Evolutionary conservation across 2,113 vertebrate species (phyloP).

Genomic region (Grammomys dolichurus): DNA sequence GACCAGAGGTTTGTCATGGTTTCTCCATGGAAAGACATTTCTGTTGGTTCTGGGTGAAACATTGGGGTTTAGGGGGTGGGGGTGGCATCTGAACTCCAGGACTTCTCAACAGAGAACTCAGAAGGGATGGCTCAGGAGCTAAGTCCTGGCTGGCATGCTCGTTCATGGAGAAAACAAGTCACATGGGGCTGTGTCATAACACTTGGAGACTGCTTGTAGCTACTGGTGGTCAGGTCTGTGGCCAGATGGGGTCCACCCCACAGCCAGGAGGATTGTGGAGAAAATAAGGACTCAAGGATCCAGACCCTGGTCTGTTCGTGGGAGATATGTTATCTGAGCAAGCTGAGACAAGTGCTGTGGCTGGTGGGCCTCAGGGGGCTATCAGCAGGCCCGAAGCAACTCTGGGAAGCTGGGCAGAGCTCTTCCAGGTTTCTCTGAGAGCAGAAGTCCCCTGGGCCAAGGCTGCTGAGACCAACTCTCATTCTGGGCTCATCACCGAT

Average conservation of each 20-base stretch:
- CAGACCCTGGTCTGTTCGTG: background rate
- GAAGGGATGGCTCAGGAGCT: background rate
- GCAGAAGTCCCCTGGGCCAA: background rate
- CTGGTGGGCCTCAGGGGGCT: fast-evolving
- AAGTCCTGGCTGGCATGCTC: background rate
- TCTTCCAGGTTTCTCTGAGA: fast-evolving
- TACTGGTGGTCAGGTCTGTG: background rate
- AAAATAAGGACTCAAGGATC: background rate
- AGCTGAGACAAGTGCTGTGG: no score
- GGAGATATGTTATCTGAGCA: background rate
- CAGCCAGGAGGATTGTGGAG: background rate
- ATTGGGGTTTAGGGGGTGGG: fast-evolving
- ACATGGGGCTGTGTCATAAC: background rate
- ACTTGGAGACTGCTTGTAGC: background rate
- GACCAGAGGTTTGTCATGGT: background rate
- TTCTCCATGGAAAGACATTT: background rate
- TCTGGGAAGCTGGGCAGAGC: fast-evolving
- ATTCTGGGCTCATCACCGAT: background rate
- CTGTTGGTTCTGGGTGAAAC: background rate
- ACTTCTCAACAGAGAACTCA: background rate
- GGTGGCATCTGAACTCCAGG: background rate
- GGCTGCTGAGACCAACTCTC: background rate
- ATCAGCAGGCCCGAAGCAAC: fast-evolving
- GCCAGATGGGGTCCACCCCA: background rate
- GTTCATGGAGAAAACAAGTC: background rate